A percentile compares a stretch with the other conserved stretches of the same genome.
phyloP scores from a whole-genome alignment of 2,797 vertebrate genomes.

The Anniella stebbinsi region DNA sequence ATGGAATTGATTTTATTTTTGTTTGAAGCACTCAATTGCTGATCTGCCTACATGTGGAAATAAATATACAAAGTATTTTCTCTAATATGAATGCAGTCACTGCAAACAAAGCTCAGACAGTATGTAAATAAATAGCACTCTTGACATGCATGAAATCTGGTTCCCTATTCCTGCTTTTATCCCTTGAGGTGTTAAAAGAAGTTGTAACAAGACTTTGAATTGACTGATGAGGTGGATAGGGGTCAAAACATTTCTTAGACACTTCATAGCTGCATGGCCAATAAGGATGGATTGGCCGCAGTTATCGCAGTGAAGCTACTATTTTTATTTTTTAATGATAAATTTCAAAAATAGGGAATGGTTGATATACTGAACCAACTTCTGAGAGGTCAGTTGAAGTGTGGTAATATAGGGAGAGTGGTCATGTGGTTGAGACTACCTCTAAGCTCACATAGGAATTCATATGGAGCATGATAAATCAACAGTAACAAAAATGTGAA shows the following conservation, averaged over 20 bases:
- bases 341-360: neutral
- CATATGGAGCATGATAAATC: neutral
- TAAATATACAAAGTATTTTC: neutral
- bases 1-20: neutral
- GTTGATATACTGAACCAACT: neutral
- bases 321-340: neutral
- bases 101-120: neutral
- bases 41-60: neutral
- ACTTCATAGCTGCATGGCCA: neutral
- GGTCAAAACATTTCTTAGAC: neutral
- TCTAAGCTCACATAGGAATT: neutral
- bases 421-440: neutral
- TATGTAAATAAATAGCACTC: neutral
- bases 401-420: neutral
- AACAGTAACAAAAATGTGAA: neutral
- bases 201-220: neutral
- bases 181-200: slow-evolving; percentile 1
- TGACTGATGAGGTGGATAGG: neutral
- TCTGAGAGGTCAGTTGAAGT: neutral
- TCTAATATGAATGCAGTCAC: neutral
- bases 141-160: neutral
- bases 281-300: neutral
- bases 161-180: slow-evolving; percentile 1
- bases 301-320: neutral
- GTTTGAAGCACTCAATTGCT: neutral